These are phyloP conservation scores for Mastacembelus armatus DNA, from an alignment of 2,797 vertebrate species.

Conservation along the genomic window DNA sequence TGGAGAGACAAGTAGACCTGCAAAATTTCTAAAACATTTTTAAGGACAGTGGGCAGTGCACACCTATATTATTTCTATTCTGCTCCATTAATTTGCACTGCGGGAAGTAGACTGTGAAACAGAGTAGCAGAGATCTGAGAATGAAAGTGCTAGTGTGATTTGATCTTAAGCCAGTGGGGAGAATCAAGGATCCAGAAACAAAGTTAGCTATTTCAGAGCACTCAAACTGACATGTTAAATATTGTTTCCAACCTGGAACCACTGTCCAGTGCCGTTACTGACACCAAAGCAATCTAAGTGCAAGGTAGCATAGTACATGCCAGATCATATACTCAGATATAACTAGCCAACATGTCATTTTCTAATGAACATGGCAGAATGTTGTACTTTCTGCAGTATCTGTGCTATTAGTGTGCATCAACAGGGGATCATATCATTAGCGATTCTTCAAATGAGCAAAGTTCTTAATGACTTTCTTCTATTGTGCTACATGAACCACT, in stretches of 20 bases:
- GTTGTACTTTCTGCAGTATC: constrained; percentile 20
- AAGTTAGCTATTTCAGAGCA: constrained; percentile 40
- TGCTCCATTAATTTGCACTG: constrained; percentile 35
- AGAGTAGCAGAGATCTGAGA: constrained; percentile 23
- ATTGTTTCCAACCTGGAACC: constrained; percentile 43
- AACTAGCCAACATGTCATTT: constrained; percentile 26
- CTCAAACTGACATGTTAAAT: constrained; percentile 58
- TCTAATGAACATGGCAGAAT: constrained; percentile 43
- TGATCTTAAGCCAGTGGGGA: constrained; percentile 55
- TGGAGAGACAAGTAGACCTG: too few relatives aligned
- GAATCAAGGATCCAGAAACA: constrained; percentile 29
- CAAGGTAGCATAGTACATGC: constrained; percentile 33
- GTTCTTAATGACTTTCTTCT: constrained; percentile 21
- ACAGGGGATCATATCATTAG: constrained; percentile 23
- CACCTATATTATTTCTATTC: constrained; percentile 18
- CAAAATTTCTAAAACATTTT: constrained; percentile 14
- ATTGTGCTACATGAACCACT: neutral
- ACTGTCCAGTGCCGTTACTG: constrained; percentile 32
- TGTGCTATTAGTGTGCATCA: constrained; percentile 15
- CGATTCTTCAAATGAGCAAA: constrained; percentile 21
- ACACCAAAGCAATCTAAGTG: constrained; percentile 31
- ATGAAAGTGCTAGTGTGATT: constrained; percentile 37
- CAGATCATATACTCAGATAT: constrained; percentile 47
- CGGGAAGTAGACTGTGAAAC: constrained; percentile 37
- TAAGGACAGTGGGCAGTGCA: constrained; percentile 15